A percentile compares a stretch with the other conserved stretches of the same genome.
Conservation (phyloP, 2,797 vertebrate species). For the Sebastes steindachneri region DNA sequence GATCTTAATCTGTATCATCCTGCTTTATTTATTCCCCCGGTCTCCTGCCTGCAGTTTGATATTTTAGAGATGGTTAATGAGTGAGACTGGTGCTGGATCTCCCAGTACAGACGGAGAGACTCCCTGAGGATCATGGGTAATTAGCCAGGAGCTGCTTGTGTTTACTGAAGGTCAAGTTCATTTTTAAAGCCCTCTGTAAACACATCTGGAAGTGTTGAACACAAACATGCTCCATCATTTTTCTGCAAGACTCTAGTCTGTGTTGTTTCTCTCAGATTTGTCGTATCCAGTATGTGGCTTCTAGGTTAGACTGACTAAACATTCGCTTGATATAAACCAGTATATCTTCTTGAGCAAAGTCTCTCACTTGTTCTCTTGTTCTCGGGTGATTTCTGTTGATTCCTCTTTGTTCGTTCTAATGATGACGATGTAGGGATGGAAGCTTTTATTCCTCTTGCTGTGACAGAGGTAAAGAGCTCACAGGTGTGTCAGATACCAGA, state of each 20-base stretch:
- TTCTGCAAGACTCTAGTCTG: background rate
- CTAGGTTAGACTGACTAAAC: background rate
- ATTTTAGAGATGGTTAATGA: background rate
- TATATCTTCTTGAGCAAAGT: background rate
- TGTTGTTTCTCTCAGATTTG: no score
- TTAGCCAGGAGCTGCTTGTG: constrained; percentile 1
- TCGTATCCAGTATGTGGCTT: no score
- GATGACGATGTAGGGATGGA: no score
- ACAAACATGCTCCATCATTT: no score
- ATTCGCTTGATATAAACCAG: no score
- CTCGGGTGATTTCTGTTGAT: no score
- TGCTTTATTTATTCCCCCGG: accelerated
- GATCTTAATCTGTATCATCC: background rate
- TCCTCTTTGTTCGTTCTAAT: background rate
- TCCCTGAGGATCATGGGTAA: constrained; percentile 5
- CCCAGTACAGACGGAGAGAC: background rate
- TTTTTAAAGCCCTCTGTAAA: background rate
- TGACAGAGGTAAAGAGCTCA: background rate
- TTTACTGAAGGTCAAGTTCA: constrained; percentile 6
- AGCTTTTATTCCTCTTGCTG: background rate
- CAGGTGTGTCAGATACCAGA: background rate
- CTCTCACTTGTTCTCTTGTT: background rate
- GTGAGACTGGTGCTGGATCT: background rate
- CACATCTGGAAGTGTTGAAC: background rate
- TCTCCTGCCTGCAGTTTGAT: background rate